Evolutionary conservation across 1,140 invertebrate genomes (phyloP), one percentile per base, ranked within the genome.

Genomic region (Drosophila albomicans): DNA sequence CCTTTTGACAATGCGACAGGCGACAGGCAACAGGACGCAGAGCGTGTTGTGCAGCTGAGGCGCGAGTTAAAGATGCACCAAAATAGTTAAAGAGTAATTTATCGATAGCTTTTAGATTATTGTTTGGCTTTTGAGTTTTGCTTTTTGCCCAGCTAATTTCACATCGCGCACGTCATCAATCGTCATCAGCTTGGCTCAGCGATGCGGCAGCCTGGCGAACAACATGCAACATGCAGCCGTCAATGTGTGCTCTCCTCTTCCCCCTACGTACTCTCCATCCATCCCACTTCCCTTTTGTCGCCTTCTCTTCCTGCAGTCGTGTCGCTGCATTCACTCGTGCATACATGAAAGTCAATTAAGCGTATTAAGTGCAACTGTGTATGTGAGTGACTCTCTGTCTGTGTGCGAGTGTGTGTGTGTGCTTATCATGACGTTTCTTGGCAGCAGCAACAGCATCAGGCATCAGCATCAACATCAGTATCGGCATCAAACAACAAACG

Each of bases 281-380:
- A 11, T 11, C 1, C 20, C 16, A 43, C 25, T 28, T 65, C 58
- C 64, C 77, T 86, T 79, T 71, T 85, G 82, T 78, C 71, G 82
- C 82, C 32, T 32, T 38, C 35, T 10, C 35, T 38, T 38, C 20
- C 20, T 25, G 20, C 20, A 25, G 20, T 2, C 82, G 76, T 86
- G 82, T 79, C 71, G 82, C 82, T 86, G 82, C 82, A 86, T 61
- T 86, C 82, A 86, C 67, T 86, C 82, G 82, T 86, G 82, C 82
- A 86, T 87, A 82, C 82, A 86, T 86, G 82, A 86, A 86, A 86
- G 82, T 86, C 82, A 86, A 86, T 86, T 86, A 86, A 86, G 82
- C 82, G 82, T 87, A 86, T 86, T 86, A 86, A 87, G 82, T 86
- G 82, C 71, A 70, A 52, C 52, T 84, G 68, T 80, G 68, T 72